phyloP scores from a whole-genome alignment of 2,797 vertebrate species.

The Mormyrops boulengeri region DNA sequence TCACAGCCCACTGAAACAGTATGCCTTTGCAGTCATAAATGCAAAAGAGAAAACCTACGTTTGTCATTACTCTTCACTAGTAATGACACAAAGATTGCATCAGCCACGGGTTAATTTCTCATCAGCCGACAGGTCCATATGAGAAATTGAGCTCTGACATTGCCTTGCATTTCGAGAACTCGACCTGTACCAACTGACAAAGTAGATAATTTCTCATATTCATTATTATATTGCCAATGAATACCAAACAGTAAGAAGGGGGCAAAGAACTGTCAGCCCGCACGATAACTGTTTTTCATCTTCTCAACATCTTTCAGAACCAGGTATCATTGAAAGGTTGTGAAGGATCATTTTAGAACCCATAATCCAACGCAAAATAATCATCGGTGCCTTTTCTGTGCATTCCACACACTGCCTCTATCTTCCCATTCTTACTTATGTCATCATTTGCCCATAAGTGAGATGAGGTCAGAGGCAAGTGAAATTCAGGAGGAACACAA shows the following conservation, averaged over 20 bases:
- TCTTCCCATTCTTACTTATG: background rate
- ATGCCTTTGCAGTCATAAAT: background rate
- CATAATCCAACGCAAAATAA: constrained; percentile 40
- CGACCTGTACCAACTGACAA: constrained; percentile 22
- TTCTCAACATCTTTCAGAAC: constrained; percentile 34
- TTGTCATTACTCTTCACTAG: constrained; percentile 19
- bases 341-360: constrained; percentile 38
- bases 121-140: constrained; percentile 27
- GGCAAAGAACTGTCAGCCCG: constrained; percentile 36
- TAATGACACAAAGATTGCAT: constrained; percentile 27
- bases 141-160: constrained; percentile 26
- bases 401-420: background rate
- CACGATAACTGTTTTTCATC: constrained; percentile 43
- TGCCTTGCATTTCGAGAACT: constrained; percentile 30
- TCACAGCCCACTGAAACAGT: background rate
- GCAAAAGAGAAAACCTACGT: background rate
- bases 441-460: constrained; percentile 36
- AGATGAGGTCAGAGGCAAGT: constrained; percentile 4
- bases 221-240: constrained; percentile 47
- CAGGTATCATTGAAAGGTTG: constrained; percentile 37
- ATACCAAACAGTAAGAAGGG: constrained; percentile 37
- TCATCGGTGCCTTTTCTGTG: constrained; percentile 19
- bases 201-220: constrained; percentile 48
- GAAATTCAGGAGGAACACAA: background rate
- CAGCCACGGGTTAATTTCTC: constrained; percentile 23